Conservation (phyloP, 2,113 vertebrate genomes). For the Pseudopodoces humilis region DNA sequence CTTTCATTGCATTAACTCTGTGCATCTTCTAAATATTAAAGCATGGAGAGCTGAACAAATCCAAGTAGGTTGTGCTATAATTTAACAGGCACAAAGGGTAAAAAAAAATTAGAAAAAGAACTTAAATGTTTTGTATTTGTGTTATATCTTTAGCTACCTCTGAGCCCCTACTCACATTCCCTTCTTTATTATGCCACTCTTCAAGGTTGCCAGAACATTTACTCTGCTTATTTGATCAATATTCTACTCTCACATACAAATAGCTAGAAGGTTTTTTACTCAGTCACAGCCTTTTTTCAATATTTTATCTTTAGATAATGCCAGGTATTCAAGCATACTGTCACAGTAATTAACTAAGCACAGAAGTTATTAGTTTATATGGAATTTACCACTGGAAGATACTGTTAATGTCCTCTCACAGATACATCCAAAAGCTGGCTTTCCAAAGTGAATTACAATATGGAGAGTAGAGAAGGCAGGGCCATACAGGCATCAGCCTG, state of each 20-base stretch:
- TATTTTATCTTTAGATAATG: not conserved
- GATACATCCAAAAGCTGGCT: fast-evolving
- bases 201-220: not conserved
- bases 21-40: constrained; percentile 3
- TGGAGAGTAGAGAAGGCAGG: not conserved
- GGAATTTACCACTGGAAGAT: not conserved
- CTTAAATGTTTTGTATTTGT: not conserved
- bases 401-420: not conserved
- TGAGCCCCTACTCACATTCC: not conserved
- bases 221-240: not conserved
- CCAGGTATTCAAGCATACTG: not conserved
- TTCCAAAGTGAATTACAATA: not conserved
- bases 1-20: not conserved
- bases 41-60: not conserved
- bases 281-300: not conserved
- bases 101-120: not conserved
- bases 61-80: not conserved
- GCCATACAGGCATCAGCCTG: not conserved
- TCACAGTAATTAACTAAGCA: not conserved
- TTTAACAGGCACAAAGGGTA: not conserved
- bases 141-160: not conserved
- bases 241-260: not conserved
- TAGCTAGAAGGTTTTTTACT: not conserved
- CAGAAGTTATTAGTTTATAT: not conserved
- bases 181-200: not conserved